These are phyloP conservation scores for Drosophila guanche DNA, from an alignment of 1,140 invertebrate genomes.

Conservation along the genomic window DNA sequence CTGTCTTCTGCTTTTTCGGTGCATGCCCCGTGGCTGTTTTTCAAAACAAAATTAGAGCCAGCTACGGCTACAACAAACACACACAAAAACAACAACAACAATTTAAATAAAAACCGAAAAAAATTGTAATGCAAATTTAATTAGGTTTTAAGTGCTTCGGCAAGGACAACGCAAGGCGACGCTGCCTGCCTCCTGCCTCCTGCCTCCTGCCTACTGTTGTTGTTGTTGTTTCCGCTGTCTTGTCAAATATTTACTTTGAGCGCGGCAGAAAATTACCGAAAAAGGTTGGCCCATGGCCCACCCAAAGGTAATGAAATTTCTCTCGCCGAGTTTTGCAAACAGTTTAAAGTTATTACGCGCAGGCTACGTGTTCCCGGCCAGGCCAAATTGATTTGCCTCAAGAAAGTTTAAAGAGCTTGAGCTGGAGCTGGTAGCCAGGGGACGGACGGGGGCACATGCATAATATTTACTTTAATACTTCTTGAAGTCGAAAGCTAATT, in stretches of 20 bases:
- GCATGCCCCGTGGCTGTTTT: conserved; percentile 66
- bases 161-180: conserved; percentile 57
- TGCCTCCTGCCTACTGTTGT: conserved; percentile 14
- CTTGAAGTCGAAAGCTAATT: conserved; percentile 64
- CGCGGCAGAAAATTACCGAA: conserved; percentile 69
- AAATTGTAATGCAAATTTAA: conserved; percentile 81
- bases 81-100: not conserved
- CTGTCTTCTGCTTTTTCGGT: conserved; percentile 36
- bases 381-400: conserved; percentile 69
- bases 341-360: conserved; percentile 76
- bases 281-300: conserved; percentile 54
- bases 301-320: conserved; percentile 77
- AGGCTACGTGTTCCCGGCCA: conserved; percentile 58
- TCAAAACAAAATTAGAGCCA: conserved; percentile 73
- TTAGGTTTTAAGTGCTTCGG: conserved; percentile 79
- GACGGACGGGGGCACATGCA: conserved; percentile 35
- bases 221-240: conserved; percentile 51
- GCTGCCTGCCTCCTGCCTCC: not conserved
- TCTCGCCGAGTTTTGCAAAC: conserved; percentile 74
- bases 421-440: conserved; percentile 1
- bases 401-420: conserved; percentile 59
- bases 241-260: conserved; percentile 80
- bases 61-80: conserved; percentile 20
- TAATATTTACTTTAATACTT: conserved; percentile 69
- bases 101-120: conserved; percentile 54